phyloP scores from a whole-genome alignment of 2,113 vertebrate species.

The Passer montanus region DNA sequence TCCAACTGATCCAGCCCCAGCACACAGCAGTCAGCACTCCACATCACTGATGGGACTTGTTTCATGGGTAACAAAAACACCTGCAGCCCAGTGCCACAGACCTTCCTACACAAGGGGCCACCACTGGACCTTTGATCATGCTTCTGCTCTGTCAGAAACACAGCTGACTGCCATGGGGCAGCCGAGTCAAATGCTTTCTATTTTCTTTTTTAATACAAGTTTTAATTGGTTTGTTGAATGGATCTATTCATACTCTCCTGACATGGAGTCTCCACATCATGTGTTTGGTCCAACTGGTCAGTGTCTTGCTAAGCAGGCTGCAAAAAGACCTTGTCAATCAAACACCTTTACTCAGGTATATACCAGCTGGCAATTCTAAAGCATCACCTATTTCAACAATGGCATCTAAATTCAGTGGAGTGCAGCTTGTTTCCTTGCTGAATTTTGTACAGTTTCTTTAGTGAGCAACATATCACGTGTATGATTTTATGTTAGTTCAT shows the following conservation, averaged over 20 bases:
- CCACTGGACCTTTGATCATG: rapidly evolving
- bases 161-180: neutral
- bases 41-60: neutral
- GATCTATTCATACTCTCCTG: neutral
- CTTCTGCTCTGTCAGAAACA: neutral
- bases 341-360: neutral
- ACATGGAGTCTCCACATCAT: neutral
- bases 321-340: neutral
- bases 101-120: neutral
- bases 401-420: neutral
- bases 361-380: neutral
- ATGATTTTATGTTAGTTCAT: neutral
- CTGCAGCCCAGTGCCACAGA: neutral
- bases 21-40: neutral
- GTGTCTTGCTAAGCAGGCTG: neutral
- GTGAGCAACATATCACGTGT: neutral
- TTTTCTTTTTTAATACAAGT: neutral
- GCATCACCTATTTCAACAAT: neutral
- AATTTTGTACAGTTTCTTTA: neutral
- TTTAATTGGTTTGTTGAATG: neutral
- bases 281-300: neutral
- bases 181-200: neutral
- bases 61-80: neutral
- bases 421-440: neutral
- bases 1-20: neutral